Percentiles rank a stretch among this genome's conserved stretches.
These are phyloP conservation scores for Fregata magnificens DNA, from an alignment of 2,113 vertebrate genomes.

Conservation along the genomic window DNA sequence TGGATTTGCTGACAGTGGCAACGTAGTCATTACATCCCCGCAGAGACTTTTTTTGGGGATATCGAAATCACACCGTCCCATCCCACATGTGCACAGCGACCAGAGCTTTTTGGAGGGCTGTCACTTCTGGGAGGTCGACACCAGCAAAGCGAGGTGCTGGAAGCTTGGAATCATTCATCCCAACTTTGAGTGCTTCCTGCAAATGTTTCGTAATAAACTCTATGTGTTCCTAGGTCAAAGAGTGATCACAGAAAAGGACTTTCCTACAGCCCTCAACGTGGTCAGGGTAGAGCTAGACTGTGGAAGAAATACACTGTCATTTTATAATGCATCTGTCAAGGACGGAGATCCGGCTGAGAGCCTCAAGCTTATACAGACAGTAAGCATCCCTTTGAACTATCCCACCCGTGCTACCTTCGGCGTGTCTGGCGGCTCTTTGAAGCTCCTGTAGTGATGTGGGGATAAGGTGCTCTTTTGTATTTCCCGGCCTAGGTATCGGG, in stretches of 20 bases:
- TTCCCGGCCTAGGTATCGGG: background rate
- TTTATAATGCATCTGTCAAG: background rate
- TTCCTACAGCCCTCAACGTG: fast-evolving
- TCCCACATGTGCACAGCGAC: fast-evolving
- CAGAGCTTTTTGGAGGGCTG: background rate
- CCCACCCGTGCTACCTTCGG: background rate
- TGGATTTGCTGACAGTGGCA: fast-evolving
- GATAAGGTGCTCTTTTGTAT: background rate
- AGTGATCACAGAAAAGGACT: fast-evolving
- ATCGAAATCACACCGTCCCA: fast-evolving
- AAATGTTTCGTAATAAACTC: fast-evolving
- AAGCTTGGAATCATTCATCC: background rate
- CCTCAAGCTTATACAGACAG: background rate
- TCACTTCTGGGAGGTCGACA: background rate
- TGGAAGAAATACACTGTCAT: background rate
- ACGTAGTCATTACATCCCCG: fast-evolving
- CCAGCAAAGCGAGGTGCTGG: fast-evolving
- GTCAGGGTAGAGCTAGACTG: background rate
- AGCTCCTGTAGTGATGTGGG: background rate
- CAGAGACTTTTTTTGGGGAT: too few relatives aligned
- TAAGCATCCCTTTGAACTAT: background rate
- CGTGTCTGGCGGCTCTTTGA: fast-evolving
- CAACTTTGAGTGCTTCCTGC: background rate
- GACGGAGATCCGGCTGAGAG: background rate
- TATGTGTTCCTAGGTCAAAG: fast-evolving